Conservation (phyloP, 2,888 invertebrate species). For the Orchesella flavescens region DNA sequence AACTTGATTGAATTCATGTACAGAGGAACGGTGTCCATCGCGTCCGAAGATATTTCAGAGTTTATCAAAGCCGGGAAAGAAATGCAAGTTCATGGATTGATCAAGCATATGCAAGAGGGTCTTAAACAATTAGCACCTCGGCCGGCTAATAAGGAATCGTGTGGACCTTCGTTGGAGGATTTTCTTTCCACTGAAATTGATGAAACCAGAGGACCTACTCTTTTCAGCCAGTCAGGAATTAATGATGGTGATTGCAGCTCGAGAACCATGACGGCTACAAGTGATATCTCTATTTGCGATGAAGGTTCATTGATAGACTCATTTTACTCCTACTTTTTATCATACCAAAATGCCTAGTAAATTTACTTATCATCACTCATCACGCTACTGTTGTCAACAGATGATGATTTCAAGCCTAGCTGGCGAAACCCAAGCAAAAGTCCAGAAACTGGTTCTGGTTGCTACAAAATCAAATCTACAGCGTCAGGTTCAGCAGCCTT, state of each 20-base stretch:
- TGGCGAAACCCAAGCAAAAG: not conserved
- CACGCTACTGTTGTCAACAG: not conserved
- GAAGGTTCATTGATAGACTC: constrained; percentile 1
- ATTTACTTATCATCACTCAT: not conserved
- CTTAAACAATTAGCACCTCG: no score
- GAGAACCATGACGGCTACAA: constrained; percentile 42
- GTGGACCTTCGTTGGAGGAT: not conserved
- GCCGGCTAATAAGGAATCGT: not conserved
- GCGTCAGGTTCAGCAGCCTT: no score
- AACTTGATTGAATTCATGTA: constrained; percentile 59
- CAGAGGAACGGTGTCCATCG: constrained; percentile 50
- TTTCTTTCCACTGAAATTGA: constrained; percentile 22
- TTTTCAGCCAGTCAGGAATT: not conserved
- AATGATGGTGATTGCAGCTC: not conserved
- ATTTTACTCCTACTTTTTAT: not conserved
- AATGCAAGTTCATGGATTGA: constrained; percentile 41
- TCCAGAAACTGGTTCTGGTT: no score
- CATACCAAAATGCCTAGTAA: not conserved
- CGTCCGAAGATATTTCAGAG: constrained; percentile 42
- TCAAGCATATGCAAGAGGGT: not conserved
- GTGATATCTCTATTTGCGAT: constrained; percentile 21
- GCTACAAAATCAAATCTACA: not conserved
- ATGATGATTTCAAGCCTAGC: constrained; percentile 32
- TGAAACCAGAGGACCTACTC: not conserved
- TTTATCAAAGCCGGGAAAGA: constrained; percentile 44